Conservation (phyloP, 2,797 vertebrate species). For the Pristis pectinata region DNA sequence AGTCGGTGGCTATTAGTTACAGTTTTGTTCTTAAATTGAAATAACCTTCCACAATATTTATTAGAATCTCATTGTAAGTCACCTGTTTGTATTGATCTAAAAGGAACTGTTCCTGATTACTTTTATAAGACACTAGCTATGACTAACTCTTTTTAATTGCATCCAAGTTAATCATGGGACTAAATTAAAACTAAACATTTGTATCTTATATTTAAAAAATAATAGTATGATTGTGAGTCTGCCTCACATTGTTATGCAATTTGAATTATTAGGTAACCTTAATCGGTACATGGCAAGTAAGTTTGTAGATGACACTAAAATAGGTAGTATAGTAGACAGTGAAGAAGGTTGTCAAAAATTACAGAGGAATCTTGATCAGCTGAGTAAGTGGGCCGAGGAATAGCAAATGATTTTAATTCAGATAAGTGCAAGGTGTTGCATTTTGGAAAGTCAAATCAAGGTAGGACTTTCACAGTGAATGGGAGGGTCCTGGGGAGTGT, state of each 20-base stretch:
- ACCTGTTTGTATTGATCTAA: background rate
- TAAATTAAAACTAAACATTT: background rate
- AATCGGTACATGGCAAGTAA: too few species aligned
- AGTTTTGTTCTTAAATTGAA: background rate
- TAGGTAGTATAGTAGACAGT: too few species aligned
- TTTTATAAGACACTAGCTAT: background rate
- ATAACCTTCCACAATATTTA: background rate
- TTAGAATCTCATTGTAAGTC: background rate
- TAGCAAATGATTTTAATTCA: too few species aligned
- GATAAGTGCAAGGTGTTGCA: too few species aligned
- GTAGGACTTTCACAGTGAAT: too few species aligned
- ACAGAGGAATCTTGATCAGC: too few species aligned
- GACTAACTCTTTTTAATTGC: background rate
- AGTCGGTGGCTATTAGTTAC: background rate
- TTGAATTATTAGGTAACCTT: background rate
- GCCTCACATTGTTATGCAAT: too few species aligned
- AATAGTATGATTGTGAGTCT: background rate
- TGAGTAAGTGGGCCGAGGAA: too few species aligned
- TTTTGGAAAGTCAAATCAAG: too few species aligned
- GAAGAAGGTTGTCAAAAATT: too few species aligned
- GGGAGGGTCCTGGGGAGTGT: too few species aligned
- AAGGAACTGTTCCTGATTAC: background rate
- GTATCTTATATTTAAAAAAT: background rate
- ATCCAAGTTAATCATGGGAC: background rate
- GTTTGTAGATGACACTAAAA: too few species aligned